Evolutionary conservation across 2,113 vertebrate genomes (phyloP).

Genomic region (Hydrochoerus hydrochaeris): DNA sequence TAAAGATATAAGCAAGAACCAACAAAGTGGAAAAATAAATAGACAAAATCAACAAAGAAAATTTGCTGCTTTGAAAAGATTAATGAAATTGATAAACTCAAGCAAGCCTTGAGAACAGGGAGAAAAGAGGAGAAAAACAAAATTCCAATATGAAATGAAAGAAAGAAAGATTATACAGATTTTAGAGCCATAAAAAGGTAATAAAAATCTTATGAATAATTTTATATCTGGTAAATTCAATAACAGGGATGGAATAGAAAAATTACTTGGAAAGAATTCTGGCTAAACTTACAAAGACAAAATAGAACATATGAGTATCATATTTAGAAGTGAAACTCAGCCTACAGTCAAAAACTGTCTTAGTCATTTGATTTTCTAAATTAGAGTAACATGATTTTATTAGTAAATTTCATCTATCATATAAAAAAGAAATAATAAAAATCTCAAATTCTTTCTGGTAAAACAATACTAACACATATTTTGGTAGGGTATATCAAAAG

Average conservation of each 20-base stretch:
- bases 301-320: neutral
- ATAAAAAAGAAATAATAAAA: neutral
- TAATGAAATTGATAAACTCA: neutral
- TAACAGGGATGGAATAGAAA: neutral
- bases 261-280: neutral
- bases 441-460: neutral
- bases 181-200: neutral
- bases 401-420: neutral
- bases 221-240: neutral
- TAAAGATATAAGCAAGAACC: neutral
- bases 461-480: neutral
- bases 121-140: neutral
- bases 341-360: neutral
- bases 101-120: neutral
- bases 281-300: neutral
- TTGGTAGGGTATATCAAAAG: neutral
- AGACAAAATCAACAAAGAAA: neutral
- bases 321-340: neutral
- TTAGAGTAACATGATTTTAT: neutral
- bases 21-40: neutral
- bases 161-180: neutral
- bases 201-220: neutral
- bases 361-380: neutral
- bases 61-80: neutral
- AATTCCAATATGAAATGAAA: neutral